Conservation (phyloP, 2,797 vertebrate genomes). For the Pelodytes ibericus region DNA sequence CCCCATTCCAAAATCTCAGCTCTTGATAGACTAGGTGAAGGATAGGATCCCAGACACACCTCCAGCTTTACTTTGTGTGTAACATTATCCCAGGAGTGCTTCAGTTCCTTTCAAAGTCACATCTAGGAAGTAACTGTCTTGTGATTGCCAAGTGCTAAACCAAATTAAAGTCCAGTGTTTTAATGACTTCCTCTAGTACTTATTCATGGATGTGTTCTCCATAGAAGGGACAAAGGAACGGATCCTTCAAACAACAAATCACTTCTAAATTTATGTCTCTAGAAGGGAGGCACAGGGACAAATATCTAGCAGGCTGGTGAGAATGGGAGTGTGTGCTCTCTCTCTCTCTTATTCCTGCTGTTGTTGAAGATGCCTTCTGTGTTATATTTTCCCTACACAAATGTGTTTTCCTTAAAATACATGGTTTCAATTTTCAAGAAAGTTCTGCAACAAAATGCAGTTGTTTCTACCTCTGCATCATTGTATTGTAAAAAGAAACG, state of each 20-base stretch:
- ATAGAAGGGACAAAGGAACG: not conserved
- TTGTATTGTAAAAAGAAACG: too few relatives aligned
- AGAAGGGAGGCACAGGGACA: too few relatives aligned
- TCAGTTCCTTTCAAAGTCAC: conserved; percentile 61
- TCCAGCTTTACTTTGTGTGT: conserved; percentile 45
- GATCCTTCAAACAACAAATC: not conserved
- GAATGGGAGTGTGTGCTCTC: too few relatives aligned
- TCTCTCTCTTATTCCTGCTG: too few relatives aligned
- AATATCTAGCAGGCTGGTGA: too few relatives aligned
- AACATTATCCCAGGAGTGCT: conserved; percentile 50
- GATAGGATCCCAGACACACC: not conserved
- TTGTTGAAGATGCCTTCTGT: too few relatives aligned
- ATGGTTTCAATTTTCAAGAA: too few relatives aligned
- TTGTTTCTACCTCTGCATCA: too few relatives aligned
- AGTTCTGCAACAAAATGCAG: too few relatives aligned
- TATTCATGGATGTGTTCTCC: conserved; percentile 16
- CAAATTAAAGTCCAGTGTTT: conserved; percentile 38
- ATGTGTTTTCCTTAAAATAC: too few relatives aligned
- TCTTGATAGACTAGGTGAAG: conserved; percentile 41
- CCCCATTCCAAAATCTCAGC: conserved; percentile 47
- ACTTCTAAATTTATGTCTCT: too few relatives aligned
- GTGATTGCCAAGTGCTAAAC: conserved; percentile 33
- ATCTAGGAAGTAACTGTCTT: conserved; percentile 48
- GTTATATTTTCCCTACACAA: too few relatives aligned
- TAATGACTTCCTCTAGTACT: conserved; percentile 24